Base-by-base conservation (phyloP, 2,113 vertebrate species). In the Cygnus atratus region DNA sequence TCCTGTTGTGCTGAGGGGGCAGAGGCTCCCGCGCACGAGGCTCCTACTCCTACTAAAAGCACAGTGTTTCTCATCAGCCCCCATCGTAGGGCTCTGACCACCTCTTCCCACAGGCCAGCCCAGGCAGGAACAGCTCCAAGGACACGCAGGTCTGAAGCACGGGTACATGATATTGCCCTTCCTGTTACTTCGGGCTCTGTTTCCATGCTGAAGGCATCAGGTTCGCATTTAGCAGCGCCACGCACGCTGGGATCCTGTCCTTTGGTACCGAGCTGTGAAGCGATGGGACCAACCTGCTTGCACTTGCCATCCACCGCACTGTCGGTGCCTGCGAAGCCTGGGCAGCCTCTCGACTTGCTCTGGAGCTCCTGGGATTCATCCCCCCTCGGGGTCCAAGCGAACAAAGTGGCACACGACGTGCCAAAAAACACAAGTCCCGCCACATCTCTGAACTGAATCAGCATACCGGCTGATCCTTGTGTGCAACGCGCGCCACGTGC, bases 391-490 rank as follows among this genome's bases (percentile, higher is more conserved):
- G 54, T 13, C 15, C 28, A 83, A 83, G 54, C 62, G 84, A 41
- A 68, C 35, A 43, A 46, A 37, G 41, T 6, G 35, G n/a, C 13
- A 24, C 7, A 59, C 31, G 58, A 52, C 2, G 21, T 17, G 41
- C 41, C 78, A 87, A 54, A 33, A 6, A 75, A 39, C 48, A 91
- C 37, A 54, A 81, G 68, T n/a, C 67, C 48, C 9, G 4, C 33
- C 48, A 68, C 55, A 74, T 12, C 33, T 46, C 37, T 28, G 8
- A 71, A 33, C 43, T 46, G 57, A 41, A 29, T 41, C 41, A 77
- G 62, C 44, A 43, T 31, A 73, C 44, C 1, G 13, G 31, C 37
- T 3, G 1, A 54, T 46, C 68, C 25, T 37, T 29, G 13, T 0
- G 0, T 2, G n/a, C 4, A 2, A 35, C 24, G 76, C 4, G 1